phyloP scores from a whole-genome alignment of 2,113 vertebrate genomes.

The Mustela nigripes region DNA sequence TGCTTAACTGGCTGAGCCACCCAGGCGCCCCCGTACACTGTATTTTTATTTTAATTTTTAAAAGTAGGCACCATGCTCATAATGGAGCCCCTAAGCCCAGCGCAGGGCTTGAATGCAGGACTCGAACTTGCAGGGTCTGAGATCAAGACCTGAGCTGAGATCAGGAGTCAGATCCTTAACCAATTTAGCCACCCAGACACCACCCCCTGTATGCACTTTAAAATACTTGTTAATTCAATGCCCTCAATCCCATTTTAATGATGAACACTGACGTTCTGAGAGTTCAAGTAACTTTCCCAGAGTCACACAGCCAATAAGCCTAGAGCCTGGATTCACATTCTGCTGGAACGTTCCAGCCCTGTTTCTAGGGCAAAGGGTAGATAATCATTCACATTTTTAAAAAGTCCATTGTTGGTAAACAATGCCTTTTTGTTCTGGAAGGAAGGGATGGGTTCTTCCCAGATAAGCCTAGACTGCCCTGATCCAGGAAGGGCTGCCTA shows the following conservation, averaged over 20 bases:
- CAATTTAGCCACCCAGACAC: not conserved
- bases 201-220: not conserved
- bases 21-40: too few species aligned
- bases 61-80: not conserved
- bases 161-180: not conserved
- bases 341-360: not conserved
- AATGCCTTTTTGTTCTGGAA: slow-evolving; percentile 60
- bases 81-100: not conserved
- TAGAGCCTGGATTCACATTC: not conserved
- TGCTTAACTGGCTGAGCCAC: too few species aligned
- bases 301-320: not conserved
- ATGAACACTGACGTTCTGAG: not conserved
- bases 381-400: slow-evolving; percentile 45
- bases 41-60: not conserved
- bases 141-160: not conserved
- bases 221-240: not conserved
- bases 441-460: not conserved
- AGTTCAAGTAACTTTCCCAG: slow-evolving; percentile 33
- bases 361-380: slow-evolving; percentile 45
- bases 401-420: slow-evolving; percentile 65
- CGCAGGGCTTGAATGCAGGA: not conserved
- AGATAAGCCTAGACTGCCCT: not conserved
- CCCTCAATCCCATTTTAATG: not conserved
- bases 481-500: not conserved
- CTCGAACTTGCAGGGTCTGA: not conserved